A percentile compares a stretch with the other conserved stretches of the same genome.
phyloP scores from a whole-genome alignment of 2,113 vertebrate species.

The Rhinoderma darwinii region DNA sequence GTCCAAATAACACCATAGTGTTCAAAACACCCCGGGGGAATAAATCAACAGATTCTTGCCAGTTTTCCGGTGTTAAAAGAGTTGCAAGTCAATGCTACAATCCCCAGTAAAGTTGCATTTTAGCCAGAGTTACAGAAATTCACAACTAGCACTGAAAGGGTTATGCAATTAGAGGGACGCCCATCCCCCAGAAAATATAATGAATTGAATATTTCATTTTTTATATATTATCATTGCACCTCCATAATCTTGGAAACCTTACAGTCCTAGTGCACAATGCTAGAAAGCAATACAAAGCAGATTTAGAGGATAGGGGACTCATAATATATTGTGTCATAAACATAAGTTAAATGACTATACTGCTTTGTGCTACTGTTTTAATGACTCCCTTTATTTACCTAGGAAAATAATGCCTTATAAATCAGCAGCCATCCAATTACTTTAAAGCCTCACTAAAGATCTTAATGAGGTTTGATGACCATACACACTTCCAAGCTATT shows the following conservation, averaged over 20 bases:
- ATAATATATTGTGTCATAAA: slow-evolving; percentile 26
- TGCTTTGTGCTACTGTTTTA: slow-evolving; percentile 34
- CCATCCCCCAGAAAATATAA: background rate
- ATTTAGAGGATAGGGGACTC: background rate
- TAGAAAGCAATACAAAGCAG: slow-evolving; percentile 25
- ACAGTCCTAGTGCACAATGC: background rate
- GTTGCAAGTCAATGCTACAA: no score
- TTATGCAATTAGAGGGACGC: background rate
- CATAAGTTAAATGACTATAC: slow-evolving; percentile 38
- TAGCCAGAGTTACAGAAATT: no score
- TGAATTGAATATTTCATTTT: background rate
- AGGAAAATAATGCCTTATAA: slow-evolving; percentile 39
- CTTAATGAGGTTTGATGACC: slow-evolving; percentile 39
- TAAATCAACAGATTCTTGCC: no score
- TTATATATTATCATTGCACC: background rate
- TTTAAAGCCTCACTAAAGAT: slow-evolving; percentile 49
- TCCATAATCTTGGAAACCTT: background rate
- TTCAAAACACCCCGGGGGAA: no score
- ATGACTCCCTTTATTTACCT: slow-evolving; percentile 29
- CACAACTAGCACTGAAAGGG: no score
- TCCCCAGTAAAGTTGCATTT: no score
- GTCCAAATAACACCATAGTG: no score
- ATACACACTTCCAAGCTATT: background rate
- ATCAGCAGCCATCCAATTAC: slow-evolving; percentile 36
- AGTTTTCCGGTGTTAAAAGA: no score